phyloP scores from a whole-genome alignment of 1,140 invertebrate genomes.

The Eriosoma lanigerum region DNA sequence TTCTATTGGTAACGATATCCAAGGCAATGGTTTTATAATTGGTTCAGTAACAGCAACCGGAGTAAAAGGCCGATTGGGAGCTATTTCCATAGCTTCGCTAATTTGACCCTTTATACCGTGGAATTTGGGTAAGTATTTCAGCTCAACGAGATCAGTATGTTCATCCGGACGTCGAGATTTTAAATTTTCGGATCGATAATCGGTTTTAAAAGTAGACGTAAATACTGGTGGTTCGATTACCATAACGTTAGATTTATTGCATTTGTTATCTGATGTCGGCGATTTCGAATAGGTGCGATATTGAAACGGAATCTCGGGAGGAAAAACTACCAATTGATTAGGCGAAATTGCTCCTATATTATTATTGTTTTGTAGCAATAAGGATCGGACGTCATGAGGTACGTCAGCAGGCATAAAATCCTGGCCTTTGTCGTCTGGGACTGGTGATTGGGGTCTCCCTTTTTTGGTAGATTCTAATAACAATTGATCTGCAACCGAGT shows the following conservation, averaged over 20 bases:
- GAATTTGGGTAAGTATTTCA: slow-evolving; percentile 22
- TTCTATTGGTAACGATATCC: slow-evolving; percentile 54
- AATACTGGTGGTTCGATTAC: not conserved
- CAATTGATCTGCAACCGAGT: slow-evolving; percentile 4
- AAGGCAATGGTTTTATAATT: slow-evolving; percentile 51
- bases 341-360: slow-evolving; percentile 51
- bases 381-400: not conserved
- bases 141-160: not conserved
- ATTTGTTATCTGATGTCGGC: not conserved
- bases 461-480: slow-evolving; percentile 29
- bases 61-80: slow-evolving; percentile 54
- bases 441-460: slow-evolving; percentile 57
- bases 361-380: not conserved
- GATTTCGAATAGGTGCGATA: not conserved
- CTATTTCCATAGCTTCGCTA: slow-evolving; percentile 53
- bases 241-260: slow-evolving; percentile 31
- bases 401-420: slow-evolving; percentile 4
- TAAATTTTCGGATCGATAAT: not conserved
- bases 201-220: not conserved
- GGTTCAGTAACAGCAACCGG: slow-evolving; percentile 51
- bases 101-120: slow-evolving; percentile 50
- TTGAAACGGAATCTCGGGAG: slow-evolving; percentile 53
- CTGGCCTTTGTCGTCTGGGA: slow-evolving; percentile 14
- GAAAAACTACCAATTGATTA: slow-evolving; percentile 54
- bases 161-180: not conserved